A percentile compares a stretch with the other conserved stretches of the same genome.
Conservation (phyloP, 2,888 invertebrate genomes). For the Nephrotoma flavescens region DNA sequence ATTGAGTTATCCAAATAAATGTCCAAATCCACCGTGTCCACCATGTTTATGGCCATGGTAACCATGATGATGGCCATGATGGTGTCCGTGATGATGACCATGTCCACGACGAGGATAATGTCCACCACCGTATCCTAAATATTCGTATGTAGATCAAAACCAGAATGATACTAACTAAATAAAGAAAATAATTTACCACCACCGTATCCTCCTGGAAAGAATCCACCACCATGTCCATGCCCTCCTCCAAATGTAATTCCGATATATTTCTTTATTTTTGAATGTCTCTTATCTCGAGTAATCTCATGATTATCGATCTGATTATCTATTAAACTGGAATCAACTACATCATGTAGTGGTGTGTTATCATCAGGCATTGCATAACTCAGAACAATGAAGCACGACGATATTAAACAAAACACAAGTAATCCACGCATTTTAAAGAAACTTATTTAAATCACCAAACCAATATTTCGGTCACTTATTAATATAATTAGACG, state of each 20-base stretch:
- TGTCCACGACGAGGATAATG: background rate
- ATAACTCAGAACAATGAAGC: background rate
- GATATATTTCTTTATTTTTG: background rate
- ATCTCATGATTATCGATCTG: background rate
- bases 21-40: background rate
- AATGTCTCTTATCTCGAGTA: background rate
- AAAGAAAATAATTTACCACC: background rate
- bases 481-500: background rate
- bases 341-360: background rate
- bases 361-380: background rate
- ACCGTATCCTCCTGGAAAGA: background rate
- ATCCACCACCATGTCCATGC: background rate
- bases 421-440: background rate
- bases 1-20: background rate
- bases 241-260: background rate
- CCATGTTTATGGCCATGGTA: background rate
- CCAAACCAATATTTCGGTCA: background rate
- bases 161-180: background rate
- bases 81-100: background rate
- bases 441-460: background rate
- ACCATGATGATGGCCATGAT: background rate
- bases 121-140: background rate
- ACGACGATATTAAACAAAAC: background rate
- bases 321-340: background rate
- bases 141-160: background rate